These are phyloP conservation scores for Hemitrygon akajei DNA, from an alignment of 2,797 vertebrate species.

Conservation along the genomic window DNA sequence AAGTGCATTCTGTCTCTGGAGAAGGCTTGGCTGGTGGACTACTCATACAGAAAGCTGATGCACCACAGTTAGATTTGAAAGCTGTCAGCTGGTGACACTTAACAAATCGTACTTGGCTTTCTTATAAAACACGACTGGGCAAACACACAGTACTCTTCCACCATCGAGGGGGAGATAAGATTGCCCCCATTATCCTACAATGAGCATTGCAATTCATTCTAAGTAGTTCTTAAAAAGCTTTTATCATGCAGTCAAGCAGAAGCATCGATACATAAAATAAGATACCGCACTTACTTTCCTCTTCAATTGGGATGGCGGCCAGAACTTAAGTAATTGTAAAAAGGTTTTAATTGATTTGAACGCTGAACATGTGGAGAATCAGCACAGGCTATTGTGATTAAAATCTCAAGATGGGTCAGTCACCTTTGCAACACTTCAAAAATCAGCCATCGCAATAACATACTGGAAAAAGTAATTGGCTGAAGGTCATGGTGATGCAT, in stretches of 20 bases:
- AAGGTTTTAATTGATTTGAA: conserved; percentile 23
- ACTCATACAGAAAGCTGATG: not conserved
- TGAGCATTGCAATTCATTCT: not conserved
- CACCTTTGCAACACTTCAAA: conserved; percentile 1
- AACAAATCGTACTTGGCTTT: not conserved
- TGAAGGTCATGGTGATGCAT: not conserved
- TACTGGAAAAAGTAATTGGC: not conserved
- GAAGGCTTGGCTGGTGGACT: not conserved
- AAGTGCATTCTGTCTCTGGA: not conserved
- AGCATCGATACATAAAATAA: conserved; percentile 1
- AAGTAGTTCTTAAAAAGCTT: conserved; percentile 15
- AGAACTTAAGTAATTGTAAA: not conserved
- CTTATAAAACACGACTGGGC: not conserved
- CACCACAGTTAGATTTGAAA: not conserved
- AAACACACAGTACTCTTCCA: too few species aligned
- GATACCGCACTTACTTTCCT: not conserved
- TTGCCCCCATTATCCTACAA: not conserved
- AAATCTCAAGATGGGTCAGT: not conserved
- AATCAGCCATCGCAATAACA: not conserved
- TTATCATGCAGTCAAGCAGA: not conserved
- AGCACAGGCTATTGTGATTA: not conserved
- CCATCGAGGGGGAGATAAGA: not conserved
- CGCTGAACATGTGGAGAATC: not conserved
- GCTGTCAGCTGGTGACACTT: not conserved
- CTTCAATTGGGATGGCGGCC: not conserved